phyloP scores from a whole-genome alignment of 2,888 invertebrate genomes.

The Carpatolechia fugitivella region DNA sequence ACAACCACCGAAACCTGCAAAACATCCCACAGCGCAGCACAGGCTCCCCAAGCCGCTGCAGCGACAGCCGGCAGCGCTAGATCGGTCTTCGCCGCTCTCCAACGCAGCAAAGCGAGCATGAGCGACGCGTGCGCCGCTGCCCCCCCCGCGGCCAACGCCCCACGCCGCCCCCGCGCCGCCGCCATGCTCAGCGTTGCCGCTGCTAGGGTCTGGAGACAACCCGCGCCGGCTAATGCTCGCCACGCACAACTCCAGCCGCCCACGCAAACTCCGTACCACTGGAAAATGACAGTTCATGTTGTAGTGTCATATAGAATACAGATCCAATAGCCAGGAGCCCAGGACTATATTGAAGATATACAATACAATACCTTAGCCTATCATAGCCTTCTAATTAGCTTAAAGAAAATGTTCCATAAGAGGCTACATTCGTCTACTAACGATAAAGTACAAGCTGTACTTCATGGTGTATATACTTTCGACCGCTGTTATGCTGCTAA shows the following conservation, averaged over 20 bases:
- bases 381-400: too few species aligned
- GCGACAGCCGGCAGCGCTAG: slow-evolving; percentile 90
- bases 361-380: too few species aligned
- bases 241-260: slow-evolving; percentile 87
- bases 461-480: too few species aligned
- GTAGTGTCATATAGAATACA: too few species aligned
- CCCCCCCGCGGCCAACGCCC: slow-evolving; percentile 88
- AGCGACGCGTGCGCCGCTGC: slow-evolving; percentile 89
- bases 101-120: slow-evolving; percentile 85
- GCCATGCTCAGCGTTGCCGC: slow-evolving; percentile 90
- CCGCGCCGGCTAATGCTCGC: slow-evolving; percentile 86
- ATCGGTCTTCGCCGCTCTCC: slow-evolving; percentile 90
- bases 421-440: too few species aligned
- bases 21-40: slow-evolving; percentile 92
- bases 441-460: too few species aligned
- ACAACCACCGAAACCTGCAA: too few species aligned
- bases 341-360: too few species aligned
- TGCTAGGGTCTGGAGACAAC: slow-evolving; percentile 86
- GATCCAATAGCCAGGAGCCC: too few species aligned
- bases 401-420: too few species aligned
- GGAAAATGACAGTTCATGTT: slow-evolving; percentile 21
- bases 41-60: slow-evolving; percentile 92
- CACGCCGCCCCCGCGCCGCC: slow-evolving; percentile 84
- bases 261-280: slow-evolving; percentile 92
- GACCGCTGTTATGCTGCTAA: too few species aligned